A percentile compares a stretch with the other conserved stretches of the same genome.
phyloP scores from a whole-genome alignment of 2,888 invertebrate species.

The Blastobasis lacticolella region DNA sequence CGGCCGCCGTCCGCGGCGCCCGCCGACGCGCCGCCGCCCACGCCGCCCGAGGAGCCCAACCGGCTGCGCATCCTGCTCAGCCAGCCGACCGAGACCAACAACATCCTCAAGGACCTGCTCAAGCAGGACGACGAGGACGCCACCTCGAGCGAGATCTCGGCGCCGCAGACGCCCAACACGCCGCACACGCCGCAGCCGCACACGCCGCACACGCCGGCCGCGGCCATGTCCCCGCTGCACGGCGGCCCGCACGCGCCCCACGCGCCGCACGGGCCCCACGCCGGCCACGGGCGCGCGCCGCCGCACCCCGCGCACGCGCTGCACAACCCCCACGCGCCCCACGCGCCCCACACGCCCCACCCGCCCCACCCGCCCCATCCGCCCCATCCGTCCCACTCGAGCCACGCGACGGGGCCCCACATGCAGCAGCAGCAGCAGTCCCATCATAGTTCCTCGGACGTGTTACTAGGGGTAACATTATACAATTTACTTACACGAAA shows the following conservation, averaged over 20 bases:
- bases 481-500: too few relatives aligned
- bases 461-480: slow-evolving; percentile 67
- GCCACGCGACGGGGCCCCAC: slow-evolving; percentile 29
- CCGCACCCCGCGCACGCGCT: slow-evolving; percentile 26
- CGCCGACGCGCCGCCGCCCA: slow-evolving; percentile 28
- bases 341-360: slow-evolving; percentile 33
- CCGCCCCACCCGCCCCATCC: slow-evolving; percentile 28
- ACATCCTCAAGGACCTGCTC: slow-evolving; percentile 55
- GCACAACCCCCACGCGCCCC: slow-evolving; percentile 27
- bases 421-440: slow-evolving; percentile 24
- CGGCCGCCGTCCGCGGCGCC: slow-evolving; percentile 44
- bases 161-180: slow-evolving; percentile 60
- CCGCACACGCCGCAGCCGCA: slow-evolving; percentile 40
- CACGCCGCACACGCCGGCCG: slow-evolving; percentile 38
- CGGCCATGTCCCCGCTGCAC: slow-evolving; percentile 35
- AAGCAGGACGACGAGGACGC: slow-evolving; percentile 65
- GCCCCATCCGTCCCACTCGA: background rate
- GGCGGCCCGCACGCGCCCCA: slow-evolving; percentile 31
- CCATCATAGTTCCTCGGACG: slow-evolving; percentile 65
- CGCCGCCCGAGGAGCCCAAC: slow-evolving; percentile 59
- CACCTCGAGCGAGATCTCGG: slow-evolving; percentile 54
- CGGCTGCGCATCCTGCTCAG: slow-evolving; percentile 76
- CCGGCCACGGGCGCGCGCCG: slow-evolving; percentile 21
- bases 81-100: slow-evolving; percentile 54
- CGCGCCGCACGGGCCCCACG: slow-evolving; percentile 32